Evolutionary conservation across 2,888 invertebrate genomes (phyloP), one percentile per base, ranked within the genome.

Genomic region (Syrphus vitripennis): DNA sequence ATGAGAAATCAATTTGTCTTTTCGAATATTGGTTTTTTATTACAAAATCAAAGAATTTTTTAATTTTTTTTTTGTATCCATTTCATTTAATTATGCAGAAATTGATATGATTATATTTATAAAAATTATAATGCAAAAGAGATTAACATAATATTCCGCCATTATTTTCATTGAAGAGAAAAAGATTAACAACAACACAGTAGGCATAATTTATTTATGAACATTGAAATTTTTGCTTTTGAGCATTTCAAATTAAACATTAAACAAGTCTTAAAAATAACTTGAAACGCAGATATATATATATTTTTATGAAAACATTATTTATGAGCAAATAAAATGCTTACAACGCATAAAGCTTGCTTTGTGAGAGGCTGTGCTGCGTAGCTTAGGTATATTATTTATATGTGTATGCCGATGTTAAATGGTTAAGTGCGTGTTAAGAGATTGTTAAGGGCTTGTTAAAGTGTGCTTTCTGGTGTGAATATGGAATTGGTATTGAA

Each of bases 1-100:
- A 65, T 65, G 63, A 65, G 63, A 65, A 65, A 65, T 65, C 63
- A 65, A 65, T 65, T 65, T 65, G 63, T 65, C 63, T 65, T 5
- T n/a, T 24, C 5, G 0, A 1, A 24, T 40, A 65, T 45, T 65
- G 63, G 6, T 14, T 4, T 26, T n/a, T 19, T 45, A 26, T 29
- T 65, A 45, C 19, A 45, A 65, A 65, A 45, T 65, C 12, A 29
- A 12, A 45, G 63, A 45, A 29, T 65, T 65, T 26, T 16, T 63
- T n/a, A n/a, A n/a, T 34, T 61, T 3, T 10, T 16, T 14, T 19
- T 45, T 65, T 19, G 5, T 31, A 57, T 57, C 34, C 12, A 26
- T 55, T n/a, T n/a, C n/a, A 42, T n/a, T 26, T 4, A 55, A 19
- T 42, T 59, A 63, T 40, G n/a, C 5, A 26, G n/a, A n/a, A 6